These are phyloP conservation scores for Lasius fuliginosus DNA, from an alignment of 2,888 invertebrate genomes.

Conservation along the genomic window DNA sequence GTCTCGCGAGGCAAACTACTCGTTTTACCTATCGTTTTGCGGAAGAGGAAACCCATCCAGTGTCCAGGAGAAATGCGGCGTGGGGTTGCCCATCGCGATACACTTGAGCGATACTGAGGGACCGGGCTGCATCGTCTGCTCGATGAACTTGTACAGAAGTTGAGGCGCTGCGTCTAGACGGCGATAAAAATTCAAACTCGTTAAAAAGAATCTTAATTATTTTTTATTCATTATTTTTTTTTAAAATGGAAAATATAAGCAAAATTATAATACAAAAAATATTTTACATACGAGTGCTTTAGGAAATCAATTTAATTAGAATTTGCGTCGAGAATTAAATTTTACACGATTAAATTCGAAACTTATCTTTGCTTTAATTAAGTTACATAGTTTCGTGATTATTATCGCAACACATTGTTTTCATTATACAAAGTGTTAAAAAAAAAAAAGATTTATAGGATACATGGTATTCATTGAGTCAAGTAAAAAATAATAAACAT, in stretches of 20 bases:
- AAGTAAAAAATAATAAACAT: not conserved
- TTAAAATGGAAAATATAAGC: not conserved
- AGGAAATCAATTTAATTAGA: not conserved
- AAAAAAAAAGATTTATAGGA: too few relatives aligned
- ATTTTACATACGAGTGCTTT: not conserved
- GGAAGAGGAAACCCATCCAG: conserved; percentile 95
- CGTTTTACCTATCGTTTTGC: conserved; percentile 89
- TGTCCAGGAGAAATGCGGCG: conserved; percentile 96
- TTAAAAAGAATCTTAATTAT: not conserved
- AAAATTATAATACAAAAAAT: not conserved
- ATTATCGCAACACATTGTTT: not conserved
- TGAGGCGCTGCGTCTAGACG: conserved; percentile 94
- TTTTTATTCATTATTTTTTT: not conserved
- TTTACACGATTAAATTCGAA: not conserved
- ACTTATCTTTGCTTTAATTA: not conserved
- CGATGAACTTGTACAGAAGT: conserved; percentile 96
- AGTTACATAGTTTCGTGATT: not conserved
- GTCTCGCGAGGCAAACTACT: conserved; percentile 11
- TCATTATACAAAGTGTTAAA: too few relatives aligned
- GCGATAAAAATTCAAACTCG: conserved; percentile 7
- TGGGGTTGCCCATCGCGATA: conserved; percentile 97
- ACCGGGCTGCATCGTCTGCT: conserved; percentile 96
- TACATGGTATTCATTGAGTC: too few relatives aligned
- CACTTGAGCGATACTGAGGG: conserved; percentile 97
- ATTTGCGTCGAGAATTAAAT: not conserved